Percentiles rank a stretch among this genome's conserved stretches.
phyloP scores from a whole-genome alignment of 2,888 invertebrate species.

The Machimus rusticus region DNA sequence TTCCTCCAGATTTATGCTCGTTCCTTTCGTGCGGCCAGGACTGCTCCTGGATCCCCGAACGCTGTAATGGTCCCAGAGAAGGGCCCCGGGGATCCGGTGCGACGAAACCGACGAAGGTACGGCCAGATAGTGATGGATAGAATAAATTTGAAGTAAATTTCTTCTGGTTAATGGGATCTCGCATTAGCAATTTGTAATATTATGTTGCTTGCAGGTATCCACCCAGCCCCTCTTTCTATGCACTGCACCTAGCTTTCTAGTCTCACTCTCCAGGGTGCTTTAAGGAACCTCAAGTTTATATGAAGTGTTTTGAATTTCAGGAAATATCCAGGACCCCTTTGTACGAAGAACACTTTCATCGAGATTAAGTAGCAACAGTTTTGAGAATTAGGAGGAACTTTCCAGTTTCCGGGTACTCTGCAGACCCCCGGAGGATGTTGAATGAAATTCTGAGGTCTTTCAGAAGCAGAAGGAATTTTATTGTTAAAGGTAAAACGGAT shows the following conservation, averaged over 20 bases:
- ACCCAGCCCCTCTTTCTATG: background rate
- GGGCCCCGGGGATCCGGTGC: background rate
- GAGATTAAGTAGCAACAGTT: background rate
- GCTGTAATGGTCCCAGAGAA: background rate
- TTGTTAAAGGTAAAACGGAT: background rate
- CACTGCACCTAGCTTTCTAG: background rate
- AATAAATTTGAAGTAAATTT: background rate
- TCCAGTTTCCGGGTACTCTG: background rate
- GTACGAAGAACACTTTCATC: background rate
- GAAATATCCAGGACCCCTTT: background rate
- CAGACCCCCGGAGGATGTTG: background rate
- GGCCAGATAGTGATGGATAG: background rate
- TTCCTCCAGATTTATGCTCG: slow-evolving; percentile 4
- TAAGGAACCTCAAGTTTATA: background rate
- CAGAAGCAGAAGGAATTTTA: background rate
- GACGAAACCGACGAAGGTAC: background rate
- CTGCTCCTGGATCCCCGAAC: background rate
- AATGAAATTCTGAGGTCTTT: background rate
- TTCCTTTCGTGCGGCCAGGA: background rate
- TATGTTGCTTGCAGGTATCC: background rate
- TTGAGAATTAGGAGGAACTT: background rate
- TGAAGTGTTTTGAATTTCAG: background rate
- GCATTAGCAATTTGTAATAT: background rate
- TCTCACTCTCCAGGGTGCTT: background rate
- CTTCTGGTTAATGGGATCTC: background rate